Base-by-base conservation (phyloP, 2,888 invertebrate genomes). In the Tromatobia lineatoria region DNA sequence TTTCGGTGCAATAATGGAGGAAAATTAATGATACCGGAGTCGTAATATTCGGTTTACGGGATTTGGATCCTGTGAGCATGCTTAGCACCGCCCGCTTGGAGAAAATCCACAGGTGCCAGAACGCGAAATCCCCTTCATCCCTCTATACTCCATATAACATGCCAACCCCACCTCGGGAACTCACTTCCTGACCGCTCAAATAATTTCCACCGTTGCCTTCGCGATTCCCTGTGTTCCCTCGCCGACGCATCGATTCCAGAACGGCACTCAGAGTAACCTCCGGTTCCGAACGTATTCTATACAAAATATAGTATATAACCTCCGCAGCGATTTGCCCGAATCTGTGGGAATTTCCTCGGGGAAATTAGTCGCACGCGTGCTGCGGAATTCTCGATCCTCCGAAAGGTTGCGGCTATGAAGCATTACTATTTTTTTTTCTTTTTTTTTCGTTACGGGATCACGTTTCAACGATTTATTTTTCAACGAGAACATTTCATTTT, bases 331-430 rank as follows among this genome's bases (percentile, higher is more conserved):
- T 91, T 91, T 91, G 89, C 87, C 87, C 90, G 89, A 91, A 89
- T 91, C 87, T 88, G 86, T 88, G 88, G 88, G 88, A 91, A 91
- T 92, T 92, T 92, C 92, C 91, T 92, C 89, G 88, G 91, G 91
- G 91, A 92, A 91, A 91, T 91, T 92, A 91, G 90, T 87, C 88
- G 90, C 86, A 87, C 88, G 87, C 89, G 89, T 64, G 76, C 69
- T 67, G 73, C 76, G 57, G 78, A 67, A 73, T 23, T 73, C 70
- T 47, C 50, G 70, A 38, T 47, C 38, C 61, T 52, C 18, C 42
- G 69, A 78, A 23, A 29, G 57, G 13, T 50, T 18, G 15, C 2
- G 23, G 71, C 34, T 29, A 7, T 38, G 42, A 25, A 23, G 57
- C 34, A 25, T 18, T 29, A 59, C 42, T 59, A 23, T 50, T 25